Conservation (phyloP, 1,140 invertebrate species). For the Drosophila bifasciata region DNA sequence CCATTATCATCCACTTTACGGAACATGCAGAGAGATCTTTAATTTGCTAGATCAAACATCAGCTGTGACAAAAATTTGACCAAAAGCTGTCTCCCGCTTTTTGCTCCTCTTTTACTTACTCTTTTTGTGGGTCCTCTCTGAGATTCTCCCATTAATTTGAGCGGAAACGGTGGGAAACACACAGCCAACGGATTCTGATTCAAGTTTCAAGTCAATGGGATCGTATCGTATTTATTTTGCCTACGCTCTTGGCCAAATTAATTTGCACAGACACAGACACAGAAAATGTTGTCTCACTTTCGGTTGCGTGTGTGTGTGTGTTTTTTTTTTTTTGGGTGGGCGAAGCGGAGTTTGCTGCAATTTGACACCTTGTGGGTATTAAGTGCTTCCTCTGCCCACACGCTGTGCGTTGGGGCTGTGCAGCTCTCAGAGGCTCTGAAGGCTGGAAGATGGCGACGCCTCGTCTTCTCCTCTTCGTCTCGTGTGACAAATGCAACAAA, state of each 20-base stretch:
- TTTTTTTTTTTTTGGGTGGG: conserved; percentile 55
- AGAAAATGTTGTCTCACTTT: conserved; percentile 22
- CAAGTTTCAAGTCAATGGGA: conserved; percentile 37
- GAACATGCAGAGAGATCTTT: conserved; percentile 28
- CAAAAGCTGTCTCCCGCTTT: conserved; percentile 9
- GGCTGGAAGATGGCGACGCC: conserved; percentile 51
- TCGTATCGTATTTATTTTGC: conserved; percentile 68
- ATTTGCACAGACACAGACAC: conserved; percentile 63
- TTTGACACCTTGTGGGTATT: conserved; percentile 84
- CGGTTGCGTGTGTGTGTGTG: conserved; percentile 6
- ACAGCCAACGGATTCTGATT: conserved; percentile 35
- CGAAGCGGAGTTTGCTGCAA: conserved; percentile 74
- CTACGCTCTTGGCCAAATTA: conserved; percentile 74
- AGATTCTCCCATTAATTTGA: conserved; percentile 29
- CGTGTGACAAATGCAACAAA: conserved; percentile 71
- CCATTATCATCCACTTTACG: conserved; percentile 15
- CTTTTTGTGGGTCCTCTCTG: too few relatives aligned
- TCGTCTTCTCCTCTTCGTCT: conserved; percentile 43
- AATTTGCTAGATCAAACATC: conserved; percentile 33
- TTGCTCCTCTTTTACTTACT: too few relatives aligned
- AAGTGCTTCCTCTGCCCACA: conserved; percentile 83
- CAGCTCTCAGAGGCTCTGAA: too few relatives aligned
- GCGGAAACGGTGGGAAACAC: conserved; percentile 36
- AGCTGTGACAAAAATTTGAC: neutral
- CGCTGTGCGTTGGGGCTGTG: conserved; percentile 10